Percentiles rank a stretch among this genome's conserved stretches.
Conservation (phyloP, 2,888 invertebrate species). For the Aethes cnicana region DNA sequence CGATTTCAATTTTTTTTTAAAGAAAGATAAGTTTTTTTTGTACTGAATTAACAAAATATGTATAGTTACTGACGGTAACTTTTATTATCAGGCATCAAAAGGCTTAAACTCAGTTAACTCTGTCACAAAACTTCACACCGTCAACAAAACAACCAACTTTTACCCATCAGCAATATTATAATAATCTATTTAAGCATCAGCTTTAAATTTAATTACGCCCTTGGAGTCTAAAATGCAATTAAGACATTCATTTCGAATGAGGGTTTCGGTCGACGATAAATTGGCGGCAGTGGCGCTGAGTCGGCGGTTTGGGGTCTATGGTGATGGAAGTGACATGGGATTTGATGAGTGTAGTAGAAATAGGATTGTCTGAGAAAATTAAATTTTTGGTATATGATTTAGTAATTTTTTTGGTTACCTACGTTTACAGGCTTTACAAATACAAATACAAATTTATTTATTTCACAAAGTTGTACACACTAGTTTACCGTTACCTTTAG, state of each 20-base stretch:
- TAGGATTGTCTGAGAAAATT: background rate
- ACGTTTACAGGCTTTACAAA: too few species aligned
- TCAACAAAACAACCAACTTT: slow-evolving; percentile 24
- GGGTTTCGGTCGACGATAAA: slow-evolving; percentile 42
- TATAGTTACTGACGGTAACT: too few species aligned
- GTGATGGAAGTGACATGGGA: slow-evolving; percentile 11
- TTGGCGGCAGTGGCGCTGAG: slow-evolving; percentile 37
- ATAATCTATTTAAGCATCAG: slow-evolving; percentile 21
- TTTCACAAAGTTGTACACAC: too few species aligned
- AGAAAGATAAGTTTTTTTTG: too few species aligned
- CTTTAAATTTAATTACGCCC: slow-evolving; percentile 16
- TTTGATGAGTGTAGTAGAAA: background rate
- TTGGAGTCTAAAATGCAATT: slow-evolving; percentile 26
- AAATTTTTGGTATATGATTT: too few species aligned
- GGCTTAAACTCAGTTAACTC: background rate
- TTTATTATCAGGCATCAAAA: slow-evolving; percentile 6
- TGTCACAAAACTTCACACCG: slow-evolving; percentile 1
- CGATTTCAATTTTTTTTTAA: too few species aligned
- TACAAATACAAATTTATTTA: too few species aligned
- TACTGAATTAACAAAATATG: too few species aligned
- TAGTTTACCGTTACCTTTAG: too few species aligned
- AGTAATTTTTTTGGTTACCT: too few species aligned
- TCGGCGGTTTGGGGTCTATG: background rate
- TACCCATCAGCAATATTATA: slow-evolving; percentile 21
- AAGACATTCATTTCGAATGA: slow-evolving; percentile 25